Evolutionary conservation across 2,113 vertebrate genomes (phyloP), one percentile per base, ranked within the genome.

Genomic region (Miniopterus natalensis): DNA sequence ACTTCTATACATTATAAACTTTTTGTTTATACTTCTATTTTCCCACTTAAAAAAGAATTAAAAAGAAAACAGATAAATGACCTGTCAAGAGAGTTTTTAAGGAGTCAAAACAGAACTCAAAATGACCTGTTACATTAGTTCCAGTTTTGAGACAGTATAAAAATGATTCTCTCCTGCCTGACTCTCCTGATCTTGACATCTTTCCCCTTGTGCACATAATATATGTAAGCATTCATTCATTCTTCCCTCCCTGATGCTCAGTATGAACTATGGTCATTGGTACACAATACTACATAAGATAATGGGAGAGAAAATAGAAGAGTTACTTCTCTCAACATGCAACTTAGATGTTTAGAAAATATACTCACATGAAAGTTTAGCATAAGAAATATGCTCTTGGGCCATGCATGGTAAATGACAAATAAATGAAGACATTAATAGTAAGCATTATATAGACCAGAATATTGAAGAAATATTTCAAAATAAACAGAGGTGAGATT

Each of bases 21-120:
- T 47, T 71, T 23, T 81, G 42, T 29, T 96, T 70, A 70, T 27
- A 92, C 11, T 77, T 96, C 21, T 55, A 47, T 61, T 80, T 84
- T 47, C 23, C 51, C 18, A 70, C 57, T 11, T 53, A 36, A 87
- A 68, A 80, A 51, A 51, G 81, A 51, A 61, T 71, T 65, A 57
- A 25, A 49, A 81, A 31, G 27, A 36, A 49, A 84, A 75, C 36
- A 45, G 23, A 36, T 42, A 80, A 73, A 7, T 1, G 18, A 92
- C 18, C 13, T 66, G 13, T 73, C 21, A 29, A 55, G 71, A 49
- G 31, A 23, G 7, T 90, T 78, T 81, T 45, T 90, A 40, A 55
- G 42, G 14, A 78, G 63, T 85, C 8, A 85, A 77, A 93, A 79
- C 0, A 57, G 47, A 89, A 74, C 51, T 40, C 84, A 21, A 47